Evolutionary conservation across 1,140 invertebrate species (phyloP), one percentile per base, ranked within the genome.

Genomic region (Drosophila oshimai): DNA sequence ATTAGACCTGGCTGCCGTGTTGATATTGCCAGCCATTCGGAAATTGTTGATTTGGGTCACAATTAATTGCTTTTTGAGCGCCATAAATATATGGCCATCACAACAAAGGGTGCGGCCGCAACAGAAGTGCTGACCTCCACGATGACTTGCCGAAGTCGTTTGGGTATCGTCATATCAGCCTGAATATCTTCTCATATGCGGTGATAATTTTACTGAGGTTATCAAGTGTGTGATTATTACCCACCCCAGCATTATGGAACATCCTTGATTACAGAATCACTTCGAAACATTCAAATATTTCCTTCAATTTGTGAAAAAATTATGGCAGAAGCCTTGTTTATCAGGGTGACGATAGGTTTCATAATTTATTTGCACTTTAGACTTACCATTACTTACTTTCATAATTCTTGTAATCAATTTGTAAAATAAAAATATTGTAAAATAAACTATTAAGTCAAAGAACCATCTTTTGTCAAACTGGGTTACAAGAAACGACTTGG

Each of bases 21-120:
- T 39, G 58, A 73, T 70, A 65, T 60, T 77, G 65, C 60, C 61
- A 64, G 54, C 64, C 57, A 74, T 71, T 73, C 67, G 65, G 61
- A 83, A 65, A 74, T 50, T 61, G 70, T 83, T 78, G 74, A 88
- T 88, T 89, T 79, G 78, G 79, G 79, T 77, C 84, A 89, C 64
- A 89, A 89, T 89, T 84, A 89, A 89, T 89, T 89, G 86, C 69
- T 65, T 74, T 71, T 44, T 53, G 73, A 80, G 79, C 65, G 58
- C 64, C 68, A 89, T 89, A 89, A 89, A 89, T 89, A 67, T 57
- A 58, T 62, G 34, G 50, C 78, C 68, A 88, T 84, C 78, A 88
- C 80, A 88, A 89, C 78, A 88, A 89, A 89, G 75, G 61, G 57
- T 50, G 55, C 72, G 44, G 15, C 51, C 24, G 37, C 42, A 18